Conservation (phyloP, 2,113 vertebrate species). For the Aegypius monachus region DNA sequence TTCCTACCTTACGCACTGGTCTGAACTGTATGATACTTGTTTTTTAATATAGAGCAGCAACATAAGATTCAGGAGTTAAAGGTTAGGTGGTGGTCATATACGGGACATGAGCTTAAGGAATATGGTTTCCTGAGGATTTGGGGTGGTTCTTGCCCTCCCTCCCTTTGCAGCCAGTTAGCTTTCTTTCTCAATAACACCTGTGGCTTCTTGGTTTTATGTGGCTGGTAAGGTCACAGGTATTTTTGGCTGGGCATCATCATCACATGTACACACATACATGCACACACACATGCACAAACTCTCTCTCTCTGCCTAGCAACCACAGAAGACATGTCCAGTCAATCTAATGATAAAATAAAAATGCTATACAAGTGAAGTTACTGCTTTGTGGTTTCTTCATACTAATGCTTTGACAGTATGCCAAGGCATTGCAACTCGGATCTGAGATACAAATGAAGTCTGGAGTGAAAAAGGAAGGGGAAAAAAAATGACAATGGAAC, state of each 20-base stretch:
- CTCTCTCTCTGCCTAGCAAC: neutral
- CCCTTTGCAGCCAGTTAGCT: neutral
- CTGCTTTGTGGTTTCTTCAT: slow-evolving; percentile 11
- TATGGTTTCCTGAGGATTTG: neutral
- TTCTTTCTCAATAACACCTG: neutral
- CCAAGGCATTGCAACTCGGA: neutral
- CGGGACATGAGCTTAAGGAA: neutral
- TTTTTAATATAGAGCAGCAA: neutral
- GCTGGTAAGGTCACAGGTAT: neutral
- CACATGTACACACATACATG: neutral
- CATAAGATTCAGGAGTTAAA: neutral
- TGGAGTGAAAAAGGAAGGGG: neutral
- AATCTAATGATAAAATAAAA: slow-evolving; percentile 32
- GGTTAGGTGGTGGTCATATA: neutral
- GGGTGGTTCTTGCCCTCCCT: neutral
- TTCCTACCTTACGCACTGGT: neutral
- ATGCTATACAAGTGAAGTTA: neutral
- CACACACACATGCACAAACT: neutral
- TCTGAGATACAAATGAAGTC: neutral
- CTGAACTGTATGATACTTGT: neutral
- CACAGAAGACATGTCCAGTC: neutral
- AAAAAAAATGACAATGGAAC: neutral
- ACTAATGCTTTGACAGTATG: slow-evolving; percentile 14
- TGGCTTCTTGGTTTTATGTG: neutral
- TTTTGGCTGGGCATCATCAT: neutral